These are phyloP conservation scores for Phyllotreta cruciferae DNA, from an alignment of 2,888 invertebrate species.

Conservation along the genomic window DNA sequence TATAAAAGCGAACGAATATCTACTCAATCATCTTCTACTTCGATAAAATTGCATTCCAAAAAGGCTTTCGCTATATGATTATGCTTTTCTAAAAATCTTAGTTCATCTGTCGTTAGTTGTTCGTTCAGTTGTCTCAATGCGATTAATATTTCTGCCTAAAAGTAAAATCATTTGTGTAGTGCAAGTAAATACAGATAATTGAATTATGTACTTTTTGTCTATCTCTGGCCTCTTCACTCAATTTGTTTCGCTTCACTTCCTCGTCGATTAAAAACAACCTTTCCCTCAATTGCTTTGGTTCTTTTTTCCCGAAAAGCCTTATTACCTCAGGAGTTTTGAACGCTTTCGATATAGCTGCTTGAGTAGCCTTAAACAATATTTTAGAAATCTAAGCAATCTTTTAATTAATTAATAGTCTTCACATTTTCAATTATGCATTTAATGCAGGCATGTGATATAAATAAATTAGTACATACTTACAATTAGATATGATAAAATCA, in stretches of 20 bases:
- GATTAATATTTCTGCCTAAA: slow-evolving; percentile 62
- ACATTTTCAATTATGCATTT: slow-evolving; percentile 1
- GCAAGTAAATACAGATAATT: not conserved
- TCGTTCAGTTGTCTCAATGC: slow-evolving; percentile 64
- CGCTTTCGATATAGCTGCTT: slow-evolving; percentile 76
- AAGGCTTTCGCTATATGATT: slow-evolving; percentile 56
- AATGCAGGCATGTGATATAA: too few relatives aligned
- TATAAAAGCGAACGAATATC: slow-evolving; percentile 1
- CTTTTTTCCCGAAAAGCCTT: slow-evolving; percentile 73
- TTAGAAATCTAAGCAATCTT: not conserved
- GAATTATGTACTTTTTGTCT: slow-evolving; percentile 61
- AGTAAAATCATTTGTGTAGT: slow-evolving; percentile 9
- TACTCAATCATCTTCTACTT: slow-evolving; percentile 55
- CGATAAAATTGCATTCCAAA: slow-evolving; percentile 59
- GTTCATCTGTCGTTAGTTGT: slow-evolving; percentile 60
- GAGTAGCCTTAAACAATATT: slow-evolving; percentile 66
- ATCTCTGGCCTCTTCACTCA: slow-evolving; percentile 61
- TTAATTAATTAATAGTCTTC: not conserved
- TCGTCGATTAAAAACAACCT: slow-evolving; percentile 67
- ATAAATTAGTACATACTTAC: too few relatives aligned
- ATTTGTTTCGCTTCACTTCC: slow-evolving; percentile 68
- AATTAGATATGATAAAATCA: slow-evolving; percentile 3
- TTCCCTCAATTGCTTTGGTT: slow-evolving; percentile 70
- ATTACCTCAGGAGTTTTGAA: slow-evolving; percentile 80
- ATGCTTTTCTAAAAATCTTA: slow-evolving; percentile 62